phyloP scores from a whole-genome alignment of 1,140 invertebrate genomes.

The Rhyzopertha dominica region DNA sequence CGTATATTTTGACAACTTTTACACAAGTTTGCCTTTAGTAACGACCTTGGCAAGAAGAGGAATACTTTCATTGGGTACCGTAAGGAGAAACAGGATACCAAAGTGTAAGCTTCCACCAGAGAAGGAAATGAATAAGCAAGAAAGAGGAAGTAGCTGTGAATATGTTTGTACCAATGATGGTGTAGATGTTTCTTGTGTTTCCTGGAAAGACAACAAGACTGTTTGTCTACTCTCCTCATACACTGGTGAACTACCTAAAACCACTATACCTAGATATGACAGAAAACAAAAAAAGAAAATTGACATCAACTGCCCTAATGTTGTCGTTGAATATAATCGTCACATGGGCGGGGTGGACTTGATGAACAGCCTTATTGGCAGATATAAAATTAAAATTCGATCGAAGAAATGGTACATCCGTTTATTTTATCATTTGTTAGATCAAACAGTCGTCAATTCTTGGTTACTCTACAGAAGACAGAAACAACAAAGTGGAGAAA shows the following conservation, averaged over 20 bases:
- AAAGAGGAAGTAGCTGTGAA: conserved; percentile 37
- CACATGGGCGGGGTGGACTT: conserved; percentile 49
- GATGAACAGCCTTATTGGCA: conserved; percentile 44
- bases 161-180: conserved; percentile 35
- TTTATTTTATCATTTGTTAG: conserved; percentile 47
- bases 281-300: conserved; percentile 16
- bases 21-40: conserved; percentile 20
- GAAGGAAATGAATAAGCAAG: conserved; percentile 16
- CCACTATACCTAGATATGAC: conserved; percentile 15
- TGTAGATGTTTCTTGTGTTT: conserved; percentile 16
- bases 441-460: conserved; percentile 35
- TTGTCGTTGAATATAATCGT: conserved; percentile 17
- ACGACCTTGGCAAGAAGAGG: conserved; percentile 23
- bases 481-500: conserved; percentile 1
- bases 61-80: conserved; percentile 23
- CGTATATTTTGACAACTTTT: conserved; percentile 22
- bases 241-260: conserved; percentile 11
- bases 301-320: conserved; percentile 15
- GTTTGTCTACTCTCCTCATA: conserved; percentile 18
- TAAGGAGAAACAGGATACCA: conserved; percentile 24
- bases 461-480: conserved; percentile 23
- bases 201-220: conserved; percentile 24
- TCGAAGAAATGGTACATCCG: conserved; percentile 45
- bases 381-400: conserved; percentile 44
- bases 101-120: conserved; percentile 25